Conservation (phyloP, 2,797 vertebrate genomes). For the Amphiprion clarkii region DNA sequence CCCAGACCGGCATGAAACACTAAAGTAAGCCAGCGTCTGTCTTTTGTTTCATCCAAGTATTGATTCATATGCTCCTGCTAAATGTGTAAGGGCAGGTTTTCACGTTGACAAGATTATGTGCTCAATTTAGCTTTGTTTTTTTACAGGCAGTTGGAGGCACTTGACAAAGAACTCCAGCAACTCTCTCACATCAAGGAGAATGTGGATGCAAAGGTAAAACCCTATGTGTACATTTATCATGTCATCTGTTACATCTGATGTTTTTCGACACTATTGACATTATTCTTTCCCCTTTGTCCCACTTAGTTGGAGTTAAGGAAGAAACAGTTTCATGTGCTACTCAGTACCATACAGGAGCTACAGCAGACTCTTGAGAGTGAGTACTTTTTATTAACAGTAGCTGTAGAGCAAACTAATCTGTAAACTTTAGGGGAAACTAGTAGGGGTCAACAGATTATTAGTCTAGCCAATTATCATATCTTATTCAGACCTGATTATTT, state of each 20-base stretch:
- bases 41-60: not conserved
- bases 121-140: slow-evolving; percentile 31
- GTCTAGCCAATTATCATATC: no score
- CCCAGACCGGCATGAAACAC: slow-evolving; percentile 95
- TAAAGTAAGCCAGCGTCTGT: slow-evolving; percentile 89
- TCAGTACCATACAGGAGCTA: slow-evolving; percentile 98
- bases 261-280: not conserved
- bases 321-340: slow-evolving; percentile 98
- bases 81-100: not conserved
- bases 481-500: no score
- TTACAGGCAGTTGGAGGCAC: slow-evolving; percentile 92
- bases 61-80: not conserved
- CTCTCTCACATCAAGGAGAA: slow-evolving; percentile 97
- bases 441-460: no score
- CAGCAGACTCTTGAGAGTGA: slow-evolving; percentile 98
- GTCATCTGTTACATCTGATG: not conserved
- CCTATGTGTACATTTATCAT: not conserved
- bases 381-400: slow-evolving; percentile 64
- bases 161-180: slow-evolving; percentile 97
- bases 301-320: slow-evolving; percentile 94
- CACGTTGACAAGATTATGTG: not conserved
- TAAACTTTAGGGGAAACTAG: not conserved
- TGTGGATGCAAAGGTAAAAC: slow-evolving; percentile 95
- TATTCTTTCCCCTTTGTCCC: not conserved
- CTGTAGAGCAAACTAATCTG: not conserved